Evolutionary conservation across 2,797 vertebrate species (phyloP), one percentile per base, ranked within the genome.

Genomic region (Trematomus bernacchii): DNA sequence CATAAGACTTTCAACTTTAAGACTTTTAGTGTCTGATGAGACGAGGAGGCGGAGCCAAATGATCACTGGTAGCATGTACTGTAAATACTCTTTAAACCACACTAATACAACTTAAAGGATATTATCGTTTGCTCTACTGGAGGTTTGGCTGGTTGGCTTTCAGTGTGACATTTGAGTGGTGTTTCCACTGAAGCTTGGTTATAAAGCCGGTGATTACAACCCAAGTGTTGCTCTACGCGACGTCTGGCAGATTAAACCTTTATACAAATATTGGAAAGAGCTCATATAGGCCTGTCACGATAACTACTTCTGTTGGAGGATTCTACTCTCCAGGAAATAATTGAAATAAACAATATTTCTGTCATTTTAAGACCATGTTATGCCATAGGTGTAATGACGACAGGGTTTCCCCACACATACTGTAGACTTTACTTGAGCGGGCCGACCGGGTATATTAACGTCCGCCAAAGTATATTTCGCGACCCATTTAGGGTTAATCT

Each of bases 41-140:
- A 60, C 18, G n/a, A 74, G 53, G 72, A 73, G 77, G 60, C 23
- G 6, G 74, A 89, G 75, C 83, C 79, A 73, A 86, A 75, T 63
- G 42, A 66, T 54, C 15, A 64, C 58, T 50, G 66, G 64, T 48
- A 66, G 77, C 70, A 52, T 5, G n/a, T 79, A 62, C 64, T 18
- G 84, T 92, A 90, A 82, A 91, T 88, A 89, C 50, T 71, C 57
- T 72, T 76, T 57, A 73, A 71, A 69, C 43, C 59, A 81, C 87
- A 87, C 70, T 61, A 79, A 57, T 3, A 69, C 64, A 50, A 33
- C n/a, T 40, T 10, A 0, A n/a, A 15, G 10, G 52, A 68, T 40
- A 12, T 43, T 40, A 15, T 79, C 55, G 27, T 27, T 27, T 27
- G 27, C 27, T 27, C 50, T 44, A 10, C 70, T 66, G 48, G 61